Evolutionary conservation across 2,797 vertebrate genomes (phyloP), one percentile per base, ranked within the genome.

Genomic region (Synanceia verrucosa): DNA sequence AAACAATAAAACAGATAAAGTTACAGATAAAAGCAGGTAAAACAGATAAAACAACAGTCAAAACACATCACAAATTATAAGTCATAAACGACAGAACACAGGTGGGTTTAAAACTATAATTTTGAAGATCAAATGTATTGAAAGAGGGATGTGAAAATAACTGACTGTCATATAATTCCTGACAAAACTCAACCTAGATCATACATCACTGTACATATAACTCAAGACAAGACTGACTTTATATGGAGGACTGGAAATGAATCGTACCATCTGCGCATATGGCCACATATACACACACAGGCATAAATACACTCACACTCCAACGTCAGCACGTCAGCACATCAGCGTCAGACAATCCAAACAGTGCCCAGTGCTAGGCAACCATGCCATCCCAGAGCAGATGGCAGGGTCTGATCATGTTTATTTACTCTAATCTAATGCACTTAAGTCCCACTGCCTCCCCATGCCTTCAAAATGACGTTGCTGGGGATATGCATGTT

Each of bases 351-450:
- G 65, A 79, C 79, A 79, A 77, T 69, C 78, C 78, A 88, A 90
- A 90, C 87, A 88, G 66, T 71, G 69, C 65, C 59, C 66, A 71
- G 57, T 82, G 88, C 91, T 89, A 91, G 86, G 91, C 92, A 94
- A 94, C 91, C 66, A 61, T 82, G 80, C 85, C 82, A 90, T 90
- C 88, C 86, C 64, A 62, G 80, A 72, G 70, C 92, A 93, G 88
- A 91, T 93, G 93, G 89, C 78, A 73, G 78, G 24, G 56, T 82
- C 88, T 90, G 84, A 92, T 92, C 78, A 79, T 93, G 89, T 92
- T 93, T 91, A 92, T 91, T 89, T 91, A 88, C 83, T 92, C 79
- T 88, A 84, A 87, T 88, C 73, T 88, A 88, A 88, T 92, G 84
- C 88, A 90, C 86, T 90, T 89, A 89, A 90, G 68, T 87, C 79